Conservation (phyloP, 1,140 invertebrate genomes). For the Oncopodura yosiiana region DNA sequence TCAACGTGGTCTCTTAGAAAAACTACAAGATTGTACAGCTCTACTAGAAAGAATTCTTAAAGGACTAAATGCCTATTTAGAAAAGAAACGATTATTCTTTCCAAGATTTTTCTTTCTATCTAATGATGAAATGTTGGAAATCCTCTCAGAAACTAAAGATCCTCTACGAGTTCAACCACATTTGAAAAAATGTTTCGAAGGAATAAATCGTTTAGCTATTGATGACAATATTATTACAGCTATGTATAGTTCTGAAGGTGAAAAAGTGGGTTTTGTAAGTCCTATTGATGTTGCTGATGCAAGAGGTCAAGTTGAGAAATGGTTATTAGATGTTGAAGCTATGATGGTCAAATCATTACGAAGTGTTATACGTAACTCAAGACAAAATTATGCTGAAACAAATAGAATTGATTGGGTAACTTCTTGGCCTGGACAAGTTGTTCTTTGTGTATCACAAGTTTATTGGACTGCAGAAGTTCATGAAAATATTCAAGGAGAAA, state of each 20-base stretch:
- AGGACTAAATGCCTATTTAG: conserved; percentile 79
- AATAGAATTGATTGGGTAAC: conserved; percentile 63
- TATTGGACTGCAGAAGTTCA: conserved; percentile 79
- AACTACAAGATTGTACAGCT: conserved; percentile 58
- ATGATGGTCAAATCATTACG: conserved; percentile 69
- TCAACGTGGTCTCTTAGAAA: conserved; percentile 59
- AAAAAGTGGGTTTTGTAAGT: conserved; percentile 60
- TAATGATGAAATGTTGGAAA: conserved; percentile 91
- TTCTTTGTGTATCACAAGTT: conserved; percentile 73
- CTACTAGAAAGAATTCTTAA: conserved; percentile 72
- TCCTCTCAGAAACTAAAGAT: conserved; percentile 85
- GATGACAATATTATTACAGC: conserved; percentile 69
- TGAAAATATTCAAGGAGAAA: conserved; percentile 50
- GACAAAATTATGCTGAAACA: conserved; percentile 55
- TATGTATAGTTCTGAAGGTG: conserved; percentile 76
- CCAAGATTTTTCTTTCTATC: conserved; percentile 89
- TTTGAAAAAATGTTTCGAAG: conserved; percentile 85
- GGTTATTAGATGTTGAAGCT: conserved; percentile 72
- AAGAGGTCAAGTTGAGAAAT: conserved; percentile 82
- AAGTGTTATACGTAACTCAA: conserved; percentile 60
- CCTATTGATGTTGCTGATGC: conserved; percentile 66
- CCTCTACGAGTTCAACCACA: conserved; percentile 77
- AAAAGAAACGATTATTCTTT: conserved; percentile 83
- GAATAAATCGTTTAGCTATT: conserved; percentile 60
- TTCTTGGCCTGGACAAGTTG: conserved; percentile 81